Evolutionary conservation across 2,888 invertebrate species (phyloP).

Genomic region (Eristalis intricaria): DNA sequence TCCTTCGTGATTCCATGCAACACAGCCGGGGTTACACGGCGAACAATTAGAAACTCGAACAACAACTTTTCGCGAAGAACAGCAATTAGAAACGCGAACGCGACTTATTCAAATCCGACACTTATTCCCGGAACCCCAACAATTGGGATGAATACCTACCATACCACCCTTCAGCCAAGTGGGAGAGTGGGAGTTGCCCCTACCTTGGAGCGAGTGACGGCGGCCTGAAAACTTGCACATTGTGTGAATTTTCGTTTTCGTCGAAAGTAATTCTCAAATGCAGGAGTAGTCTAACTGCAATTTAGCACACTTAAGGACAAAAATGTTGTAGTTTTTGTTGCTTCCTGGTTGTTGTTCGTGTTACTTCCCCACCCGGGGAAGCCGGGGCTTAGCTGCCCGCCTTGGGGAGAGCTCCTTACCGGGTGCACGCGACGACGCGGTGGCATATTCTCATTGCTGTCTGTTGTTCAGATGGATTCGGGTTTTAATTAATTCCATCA

Average conservation of each 20-base stretch:
- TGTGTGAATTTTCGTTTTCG: slow-evolving; percentile 44
- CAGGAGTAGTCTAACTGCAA: slow-evolving; percentile 64
- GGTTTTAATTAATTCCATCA: slow-evolving; percentile 69
- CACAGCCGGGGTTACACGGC: slow-evolving; percentile 20
- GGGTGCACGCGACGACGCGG: slow-evolving; percentile 4
- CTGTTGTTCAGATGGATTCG: slow-evolving; percentile 60
- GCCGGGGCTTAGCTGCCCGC: neutral
- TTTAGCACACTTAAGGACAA: slow-evolving; percentile 45
- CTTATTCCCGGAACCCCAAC: slow-evolving; percentile 30
- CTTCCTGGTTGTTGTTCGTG: neutral
- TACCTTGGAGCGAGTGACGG: neutral
- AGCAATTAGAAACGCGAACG: slow-evolving; percentile 69
- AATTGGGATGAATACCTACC: neutral
- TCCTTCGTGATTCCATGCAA: slow-evolving; percentile 56
- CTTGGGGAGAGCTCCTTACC: slow-evolving; percentile 59
- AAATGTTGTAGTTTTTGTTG: slow-evolving; percentile 44
- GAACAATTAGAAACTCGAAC: slow-evolving; percentile 68
- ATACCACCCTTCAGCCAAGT: neutral
- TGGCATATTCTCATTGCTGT: slow-evolving; percentile 55
- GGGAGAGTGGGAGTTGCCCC: too few species aligned
- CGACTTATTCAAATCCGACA: slow-evolving; percentile 67
- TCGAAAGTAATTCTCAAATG: slow-evolving; percentile 52
- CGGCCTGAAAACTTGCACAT: slow-evolving; percentile 40
- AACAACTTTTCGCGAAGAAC: slow-evolving; percentile 64
- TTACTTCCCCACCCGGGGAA: neutral